phyloP scores from a whole-genome alignment of 2,797 vertebrate species.

The Rhadinocentrus ornatus region DNA sequence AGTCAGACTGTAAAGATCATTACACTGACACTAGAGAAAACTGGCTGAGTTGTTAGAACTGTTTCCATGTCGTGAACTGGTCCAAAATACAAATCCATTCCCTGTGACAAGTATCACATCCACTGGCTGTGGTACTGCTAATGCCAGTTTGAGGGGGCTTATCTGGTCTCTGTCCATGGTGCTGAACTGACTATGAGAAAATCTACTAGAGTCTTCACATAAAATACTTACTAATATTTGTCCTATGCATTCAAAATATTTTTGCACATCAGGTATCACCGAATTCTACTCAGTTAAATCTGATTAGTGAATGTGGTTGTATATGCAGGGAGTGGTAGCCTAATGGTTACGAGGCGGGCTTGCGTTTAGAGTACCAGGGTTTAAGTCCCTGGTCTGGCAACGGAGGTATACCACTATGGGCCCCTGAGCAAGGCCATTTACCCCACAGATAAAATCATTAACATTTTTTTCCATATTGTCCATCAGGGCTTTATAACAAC shows the following conservation, averaged over 20 bases:
- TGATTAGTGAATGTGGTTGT: background rate
- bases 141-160: slow-evolving; percentile 12
- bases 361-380: too few relatives aligned
- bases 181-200: slow-evolving; percentile 33
- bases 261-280: background rate
- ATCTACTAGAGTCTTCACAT: background rate
- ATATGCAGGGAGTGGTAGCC: too few relatives aligned
- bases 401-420: too few relatives aligned
- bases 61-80: slow-evolving; percentile 7
- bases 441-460: too few relatives aligned
- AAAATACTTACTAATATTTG: background rate
- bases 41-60: slow-evolving; percentile 1
- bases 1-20: slow-evolving; percentile 4
- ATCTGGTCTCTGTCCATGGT: slow-evolving; percentile 55
- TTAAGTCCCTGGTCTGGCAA: too few relatives aligned
- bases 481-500: too few relatives aligned
- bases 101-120: background rate
- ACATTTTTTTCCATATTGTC: too few relatives aligned
- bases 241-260: background rate
- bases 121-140: background rate
- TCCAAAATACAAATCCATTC: background rate
- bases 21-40: background rate
- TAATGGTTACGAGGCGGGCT: too few relatives aligned
- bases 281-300: background rate
- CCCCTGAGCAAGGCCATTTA: too few relatives aligned